Evolutionary conservation across 53 echinoderm and acorn worm genomes (phyloP), one percentile per base, ranked within the genome.

Genomic region (Echinometra lucunter): DNA sequence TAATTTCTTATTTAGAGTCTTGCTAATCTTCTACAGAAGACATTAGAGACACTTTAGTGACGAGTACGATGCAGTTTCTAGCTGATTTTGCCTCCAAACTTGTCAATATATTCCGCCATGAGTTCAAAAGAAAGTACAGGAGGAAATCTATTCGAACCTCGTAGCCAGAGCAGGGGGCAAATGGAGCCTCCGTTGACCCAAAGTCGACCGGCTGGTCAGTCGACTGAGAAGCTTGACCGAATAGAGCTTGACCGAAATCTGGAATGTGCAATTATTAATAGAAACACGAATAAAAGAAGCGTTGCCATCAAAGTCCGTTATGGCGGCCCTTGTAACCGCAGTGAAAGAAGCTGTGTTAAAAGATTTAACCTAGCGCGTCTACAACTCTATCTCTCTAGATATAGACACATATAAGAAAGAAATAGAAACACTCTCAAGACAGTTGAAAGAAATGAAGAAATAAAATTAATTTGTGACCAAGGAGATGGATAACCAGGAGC

Each of bases 271-370:
- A 66, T 25, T 16, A n/a, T n/a, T n/a, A n/a, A n/a, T n/a, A n/a
- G 66, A 66, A 66, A 66, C 66, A 66, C 66, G 23, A 66, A 66
- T 66, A 66, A 66, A 66, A 28, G 66, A n/a, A 66, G 28, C n/a
- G 28, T 66, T 66, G 66, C 66, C 28, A 66, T 66, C n/a, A n/a
- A 66, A 66, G 28, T 2, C 66, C 1, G n/a, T 66, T 0, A 66
- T 66, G 66, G 66, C 66, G 27, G 66, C 66, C n/a, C 21, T 0
- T n/a, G 66, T 27, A 66, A 66, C 66, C 66, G 27, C 66, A 5
- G 66, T 66, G 66, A 66, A 66, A 66, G 66, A 66, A 66, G n/a
- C 66, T n/a, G 66, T 66, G 28, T n/a, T 66, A 66, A 28, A 66
- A 66, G n/a, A 66, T 28, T 66, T 66, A 10, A 25, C 66, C 7